phyloP scores from a whole-genome alignment of 2,113 vertebrate genomes.

The Tachuris rubrigastra region DNA sequence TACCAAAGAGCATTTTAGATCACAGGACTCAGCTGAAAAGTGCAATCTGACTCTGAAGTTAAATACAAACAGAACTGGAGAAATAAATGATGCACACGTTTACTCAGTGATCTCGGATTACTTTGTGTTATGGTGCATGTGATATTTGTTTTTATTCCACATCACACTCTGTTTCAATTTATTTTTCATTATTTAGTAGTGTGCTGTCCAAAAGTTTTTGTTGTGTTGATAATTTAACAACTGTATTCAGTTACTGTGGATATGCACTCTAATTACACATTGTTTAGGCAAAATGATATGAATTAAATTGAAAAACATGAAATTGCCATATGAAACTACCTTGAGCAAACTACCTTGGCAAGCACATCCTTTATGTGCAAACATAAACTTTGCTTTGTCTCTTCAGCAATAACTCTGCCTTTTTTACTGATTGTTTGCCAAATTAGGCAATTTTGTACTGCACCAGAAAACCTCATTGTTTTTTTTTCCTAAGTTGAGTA shows the following conservation, averaged over 20 bases:
- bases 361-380: neutral
- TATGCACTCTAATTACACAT: slow-evolving; percentile 19
- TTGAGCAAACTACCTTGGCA: slow-evolving; percentile 23
- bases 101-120: slow-evolving; percentile 21
- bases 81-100: slow-evolving; percentile 46
- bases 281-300: slow-evolving; percentile 2
- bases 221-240: slow-evolving; percentile 37
- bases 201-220: slow-evolving; percentile 47
- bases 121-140: neutral
- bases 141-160: slow-evolving; percentile 32
- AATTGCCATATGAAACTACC: neutral
- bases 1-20: slow-evolving; percentile 43
- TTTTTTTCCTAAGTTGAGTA: neutral
- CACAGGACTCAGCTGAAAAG: slow-evolving; percentile 46
- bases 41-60: slow-evolving; percentile 46
- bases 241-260: slow-evolving; percentile 10
- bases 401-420: neutral
- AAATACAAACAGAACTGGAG: slow-evolving; percentile 60
- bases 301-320: slow-evolving; percentile 11
- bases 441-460: neutral
- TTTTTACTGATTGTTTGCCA: neutral
- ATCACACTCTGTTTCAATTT: slow-evolving; percentile 59
- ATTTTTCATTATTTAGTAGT: slow-evolving; percentile 64
- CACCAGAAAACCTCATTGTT: neutral
- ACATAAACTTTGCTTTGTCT: neutral